Base-by-base conservation (phyloP, 2,888 invertebrate species). In the Idaea dimidiata region DNA sequence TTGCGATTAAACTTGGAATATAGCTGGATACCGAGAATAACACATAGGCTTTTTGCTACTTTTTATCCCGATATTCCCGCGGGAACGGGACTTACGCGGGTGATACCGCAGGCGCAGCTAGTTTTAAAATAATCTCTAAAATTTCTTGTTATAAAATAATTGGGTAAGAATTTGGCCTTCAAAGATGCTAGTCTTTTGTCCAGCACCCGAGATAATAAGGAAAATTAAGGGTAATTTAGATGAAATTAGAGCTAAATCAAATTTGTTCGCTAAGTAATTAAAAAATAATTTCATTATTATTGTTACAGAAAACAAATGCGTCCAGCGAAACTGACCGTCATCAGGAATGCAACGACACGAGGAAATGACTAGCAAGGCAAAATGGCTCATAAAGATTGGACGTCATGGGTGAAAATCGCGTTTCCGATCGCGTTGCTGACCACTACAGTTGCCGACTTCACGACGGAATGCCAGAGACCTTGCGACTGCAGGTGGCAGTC, bases 401-500 rank as follows among this genome's bases (percentile, higher is more conserved):
- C 87, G 82, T 79, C 84, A 91, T 91, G 92, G 91, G 83, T 91
- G 82, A 91, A 81, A 82, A 73, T 87, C 69, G 81, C 81, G 72
- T 83, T 84, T 67, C 83, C 83, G 57, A 78, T 90, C 65, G 79
- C 74, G 17, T 71, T 87, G 62, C 73, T 86, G 31, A 75, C 89
- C 33, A 83, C 88, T 32, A 87, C 89, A 61, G 83, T 86, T 66
- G 92, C 93, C 67, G 93, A 92, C 75, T 94, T 94, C 83, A 93
- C 94, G 64, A 93, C 93, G 57, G 93, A 94, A 83, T 96, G 96
- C 88, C 94, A 94, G 68, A 87, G 93, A 69, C 93, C 93, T 17
- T 98, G 98, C 87, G 95, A 95, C 80, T 98, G 98, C 84, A 95
- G 96, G 77, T 98, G 98, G 97, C 95, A 95, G 63, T 95, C 95